Percentiles rank a stretch among this genome's conserved stretches.
Evolutionary conservation across 2,888 invertebrate species (phyloP).

Genomic region (Laspeyria flexula): DNA sequence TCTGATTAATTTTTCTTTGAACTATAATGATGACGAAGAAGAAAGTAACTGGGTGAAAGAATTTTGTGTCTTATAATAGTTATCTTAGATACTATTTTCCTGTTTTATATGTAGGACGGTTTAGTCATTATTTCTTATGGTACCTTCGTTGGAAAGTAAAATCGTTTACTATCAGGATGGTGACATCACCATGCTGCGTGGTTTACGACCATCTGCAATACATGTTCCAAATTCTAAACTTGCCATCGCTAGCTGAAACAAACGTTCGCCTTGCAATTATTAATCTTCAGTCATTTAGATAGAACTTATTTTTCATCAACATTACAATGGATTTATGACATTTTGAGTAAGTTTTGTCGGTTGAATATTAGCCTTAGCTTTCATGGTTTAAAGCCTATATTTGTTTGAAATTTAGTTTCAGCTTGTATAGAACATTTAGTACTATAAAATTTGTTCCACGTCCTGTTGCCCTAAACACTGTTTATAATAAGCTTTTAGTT

Average conservation of each 20-base stretch:
- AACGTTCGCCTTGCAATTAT: neutral
- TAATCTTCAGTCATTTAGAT: neutral
- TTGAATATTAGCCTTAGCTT: neutral
- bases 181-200: conserved; percentile 33
- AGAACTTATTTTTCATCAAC: neutral
- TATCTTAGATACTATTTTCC: too few relatives aligned
- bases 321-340: neutral
- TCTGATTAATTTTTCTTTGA: too few relatives aligned
- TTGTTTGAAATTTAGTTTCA: too few relatives aligned
- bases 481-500: too few relatives aligned
- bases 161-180: conserved; percentile 32
- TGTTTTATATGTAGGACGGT: too few relatives aligned
- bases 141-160: conserved; percentile 33
- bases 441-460: too few relatives aligned
- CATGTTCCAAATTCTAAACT: conserved; percentile 47
- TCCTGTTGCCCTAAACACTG: too few relatives aligned
- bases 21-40: too few relatives aligned
- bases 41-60: too few relatives aligned
- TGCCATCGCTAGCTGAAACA: conserved; percentile 25
- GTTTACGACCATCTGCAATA: conserved; percentile 50
- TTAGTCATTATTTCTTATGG: too few relatives aligned
- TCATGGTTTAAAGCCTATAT: too few relatives aligned
- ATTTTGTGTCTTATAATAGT: too few relatives aligned
- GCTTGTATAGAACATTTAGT: conserved; percentile 24
- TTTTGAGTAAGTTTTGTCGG: neutral